Conservation (phyloP, 2,113 vertebrate genomes). For the Reinhardtius hippoglossoides region DNA sequence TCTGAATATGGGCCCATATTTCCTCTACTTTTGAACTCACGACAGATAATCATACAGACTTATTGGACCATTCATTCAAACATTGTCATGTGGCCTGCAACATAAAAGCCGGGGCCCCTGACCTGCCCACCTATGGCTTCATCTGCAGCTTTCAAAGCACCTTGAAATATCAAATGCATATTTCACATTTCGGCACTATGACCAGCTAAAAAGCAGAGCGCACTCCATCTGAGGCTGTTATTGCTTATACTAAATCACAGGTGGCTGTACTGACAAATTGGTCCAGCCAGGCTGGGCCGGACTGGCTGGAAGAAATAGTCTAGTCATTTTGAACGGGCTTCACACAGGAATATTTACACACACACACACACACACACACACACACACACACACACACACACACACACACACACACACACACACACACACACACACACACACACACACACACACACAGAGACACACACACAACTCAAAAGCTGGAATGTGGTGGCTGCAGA, state of each 20-base stretch:
- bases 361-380: neutral
- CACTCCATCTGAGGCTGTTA: slow-evolving; percentile 58
- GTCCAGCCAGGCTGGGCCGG: slow-evolving; percentile 18
- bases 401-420: neutral
- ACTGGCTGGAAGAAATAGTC: slow-evolving; percentile 50
- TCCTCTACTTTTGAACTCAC: slow-evolving; percentile 47
- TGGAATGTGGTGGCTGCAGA: neutral
- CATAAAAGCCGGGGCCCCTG: slow-evolving; percentile 66
- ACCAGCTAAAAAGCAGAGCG: slow-evolving; percentile 49
- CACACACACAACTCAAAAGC: slow-evolving; percentile 21
- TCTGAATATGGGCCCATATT: slow-evolving; percentile 56
- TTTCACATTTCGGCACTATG: slow-evolving; percentile 67
- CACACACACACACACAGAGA: too few species aligned
- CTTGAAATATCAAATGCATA: slow-evolving; percentile 77
- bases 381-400: neutral
- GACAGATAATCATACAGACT: slow-evolving; percentile 57
- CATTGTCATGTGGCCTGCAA: slow-evolving; percentile 54
- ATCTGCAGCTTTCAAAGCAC: slow-evolving; percentile 35
- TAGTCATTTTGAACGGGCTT: slow-evolving; percentile 31
- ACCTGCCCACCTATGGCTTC: slow-evolving; percentile 63
- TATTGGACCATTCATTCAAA: slow-evolving; percentile 76
- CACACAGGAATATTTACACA: slow-evolving; percentile 31
- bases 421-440: neutral
- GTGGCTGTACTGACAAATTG: slow-evolving; percentile 51
- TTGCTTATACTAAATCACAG: slow-evolving; percentile 78